Evolutionary conservation across 2,888 invertebrate genomes (phyloP), one percentile per base, ranked within the genome.

Genomic region (Coenonympha arcania): DNA sequence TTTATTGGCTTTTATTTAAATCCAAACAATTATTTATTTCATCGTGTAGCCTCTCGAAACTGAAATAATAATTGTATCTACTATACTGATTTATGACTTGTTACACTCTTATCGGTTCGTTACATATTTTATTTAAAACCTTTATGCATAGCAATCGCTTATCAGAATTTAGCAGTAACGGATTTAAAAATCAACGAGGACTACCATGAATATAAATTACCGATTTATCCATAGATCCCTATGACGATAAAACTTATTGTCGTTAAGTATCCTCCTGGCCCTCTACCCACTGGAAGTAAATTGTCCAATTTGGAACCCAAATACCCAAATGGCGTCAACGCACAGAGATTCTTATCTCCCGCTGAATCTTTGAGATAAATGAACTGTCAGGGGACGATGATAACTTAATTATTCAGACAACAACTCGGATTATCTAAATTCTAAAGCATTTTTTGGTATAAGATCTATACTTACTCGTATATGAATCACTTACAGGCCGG

Each of bases 271-370:
- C 75, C 73, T n/a, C n/a, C 24, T 28, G 71, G 72, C 73, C 79
- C 76, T 71, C 71, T 65, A 68, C 66, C 64, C 68, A 73, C 69
- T 72, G 71, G 73, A 75, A 58, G 79, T 80, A 79, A 83, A 84
- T 79, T 79, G 79, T 79, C 74, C 79, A 80, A 82, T 76, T 70
- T 70, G 63, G 65, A 71, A 63, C 60, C 64, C 73, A 71, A 75
- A 70, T 70, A 70, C 71, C 78, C 80, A 82, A 82, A 83, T 79
- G 83, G 78, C 81, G 76, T 79, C 79, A 76, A 78, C 75, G 72
- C 70, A 76, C 74, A 68, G 71, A 62, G 76, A 77, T 75, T 57
- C 73, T 79, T 82, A 84, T 85, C 84, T 64, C 57, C 55, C 59
- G 69, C 69, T 69, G 68, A 75, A 81, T 81, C 81, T 78, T 67